phyloP scores from a whole-genome alignment of 2,113 vertebrate species.

The Rhipidura dahli region DNA sequence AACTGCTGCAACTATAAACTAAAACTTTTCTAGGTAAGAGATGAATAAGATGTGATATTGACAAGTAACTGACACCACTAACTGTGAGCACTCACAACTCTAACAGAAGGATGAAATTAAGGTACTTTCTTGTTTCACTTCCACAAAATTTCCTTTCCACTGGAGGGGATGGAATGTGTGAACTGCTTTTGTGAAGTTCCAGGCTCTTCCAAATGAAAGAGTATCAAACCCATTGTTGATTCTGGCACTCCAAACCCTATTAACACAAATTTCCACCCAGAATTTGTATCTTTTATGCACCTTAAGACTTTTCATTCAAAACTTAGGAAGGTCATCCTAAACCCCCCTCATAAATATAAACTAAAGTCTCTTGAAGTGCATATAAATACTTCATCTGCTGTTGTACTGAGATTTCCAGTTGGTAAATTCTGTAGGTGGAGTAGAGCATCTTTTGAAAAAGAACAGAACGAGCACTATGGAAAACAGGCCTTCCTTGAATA shows the following conservation, averaged over 20 bases:
- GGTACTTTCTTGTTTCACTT: background rate
- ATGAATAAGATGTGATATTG: background rate
- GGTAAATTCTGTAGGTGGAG: background rate
- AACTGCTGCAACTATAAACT: background rate
- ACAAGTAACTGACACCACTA: background rate
- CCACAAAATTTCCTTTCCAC: background rate
- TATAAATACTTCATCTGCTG: background rate
- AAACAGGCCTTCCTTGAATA: background rate
- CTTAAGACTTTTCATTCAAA: background rate
- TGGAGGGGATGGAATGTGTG: background rate
- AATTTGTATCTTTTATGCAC: background rate
- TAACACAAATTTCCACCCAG: background rate
- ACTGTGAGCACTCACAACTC: background rate
- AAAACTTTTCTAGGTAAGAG: background rate
- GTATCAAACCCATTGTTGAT: background rate
- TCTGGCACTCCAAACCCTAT: background rate
- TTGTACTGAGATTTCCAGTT: background rate
- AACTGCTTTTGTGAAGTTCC: background rate
- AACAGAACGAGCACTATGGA: background rate
- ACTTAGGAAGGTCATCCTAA: background rate
- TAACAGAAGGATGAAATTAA: background rate
- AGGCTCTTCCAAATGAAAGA: background rate
- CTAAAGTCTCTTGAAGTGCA: background rate
- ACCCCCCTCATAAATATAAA: background rate
- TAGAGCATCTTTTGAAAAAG: background rate